A percentile compares a stretch with the other conserved stretches of the same genome.
Evolutionary conservation across 2,888 invertebrate genomes (phyloP).

Genomic region (Tanaodytes sp.): DNA sequence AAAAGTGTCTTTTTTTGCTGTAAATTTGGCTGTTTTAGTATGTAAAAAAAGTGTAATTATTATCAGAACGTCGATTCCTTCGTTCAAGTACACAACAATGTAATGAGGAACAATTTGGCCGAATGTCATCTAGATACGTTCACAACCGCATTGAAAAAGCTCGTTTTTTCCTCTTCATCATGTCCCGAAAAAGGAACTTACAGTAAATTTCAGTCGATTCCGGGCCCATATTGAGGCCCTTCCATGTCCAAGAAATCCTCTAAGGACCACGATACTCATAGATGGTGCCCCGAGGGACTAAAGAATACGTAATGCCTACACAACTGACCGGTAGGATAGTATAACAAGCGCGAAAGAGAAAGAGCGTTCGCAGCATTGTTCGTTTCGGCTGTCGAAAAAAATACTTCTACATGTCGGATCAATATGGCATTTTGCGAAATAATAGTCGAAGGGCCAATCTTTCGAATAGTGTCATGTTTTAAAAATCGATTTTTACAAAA

Average conservation of each 20-base stretch:
- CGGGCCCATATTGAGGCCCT: conserved; percentile 14
- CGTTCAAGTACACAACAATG: conserved; percentile 10
- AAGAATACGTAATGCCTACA: not conserved
- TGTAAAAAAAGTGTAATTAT: conserved; percentile 6
- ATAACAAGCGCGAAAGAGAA: not conserved
- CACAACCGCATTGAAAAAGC: conserved; percentile 14
- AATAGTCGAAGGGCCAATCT: not conserved
- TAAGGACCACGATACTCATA: conserved; percentile 34
- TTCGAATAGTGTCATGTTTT: not conserved
- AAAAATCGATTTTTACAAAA: conserved; percentile 6
- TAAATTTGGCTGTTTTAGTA: conserved; percentile 9
- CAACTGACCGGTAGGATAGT: not conserved
- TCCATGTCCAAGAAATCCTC: conserved; percentile 48
- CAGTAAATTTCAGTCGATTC: conserved; percentile 17
- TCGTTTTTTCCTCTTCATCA: too few species aligned
- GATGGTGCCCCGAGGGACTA: not conserved
- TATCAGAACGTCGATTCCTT: conserved; percentile 3
- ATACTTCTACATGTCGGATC: conserved; percentile 1
- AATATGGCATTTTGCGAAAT: not conserved
- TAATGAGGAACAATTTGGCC: conserved; percentile 12
- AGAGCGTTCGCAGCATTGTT: conserved; percentile 3
- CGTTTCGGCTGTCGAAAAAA: conserved; percentile 2
- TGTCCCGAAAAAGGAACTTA: conserved; percentile 18
- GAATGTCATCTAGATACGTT: conserved; percentile 3
- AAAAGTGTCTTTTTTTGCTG: conserved; percentile 5